A percentile compares a stretch with the other conserved stretches of the same genome.
Evolutionary conservation across 2,888 invertebrate species (phyloP).

Genomic region (Lampropteryx suffumata): DNA sequence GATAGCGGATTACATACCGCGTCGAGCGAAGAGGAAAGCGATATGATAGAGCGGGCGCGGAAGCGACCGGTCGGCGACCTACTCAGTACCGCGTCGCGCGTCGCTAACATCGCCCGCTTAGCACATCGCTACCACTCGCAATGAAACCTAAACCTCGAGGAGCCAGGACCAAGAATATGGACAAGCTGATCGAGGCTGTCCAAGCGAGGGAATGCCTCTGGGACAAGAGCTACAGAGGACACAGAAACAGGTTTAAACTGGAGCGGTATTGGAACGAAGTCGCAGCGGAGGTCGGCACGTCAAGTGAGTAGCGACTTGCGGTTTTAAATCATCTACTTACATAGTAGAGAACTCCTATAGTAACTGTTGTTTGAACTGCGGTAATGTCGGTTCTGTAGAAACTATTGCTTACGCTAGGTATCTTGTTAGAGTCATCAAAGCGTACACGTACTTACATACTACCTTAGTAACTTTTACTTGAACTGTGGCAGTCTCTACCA

Average conservation of each 20-base stretch:
- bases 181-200: constrained; percentile 75
- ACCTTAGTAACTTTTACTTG: no score
- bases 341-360: background rate
- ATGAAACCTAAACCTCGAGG: constrained; percentile 66
- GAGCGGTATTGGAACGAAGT: constrained; percentile 79
- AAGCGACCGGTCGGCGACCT: constrained; percentile 42
- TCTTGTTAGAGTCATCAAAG: no score
- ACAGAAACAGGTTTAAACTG: constrained; percentile 72
- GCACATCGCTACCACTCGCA: constrained; percentile 64
- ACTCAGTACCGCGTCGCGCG: constrained; percentile 58
- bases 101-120: constrained; percentile 48
- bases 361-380: constrained; percentile 8
- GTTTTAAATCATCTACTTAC: constrained; percentile 11
- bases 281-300: constrained; percentile 71
- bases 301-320: constrained; percentile 66
- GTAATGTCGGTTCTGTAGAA: no score
- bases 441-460: no score
- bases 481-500: background rate
- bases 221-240: constrained; percentile 75
- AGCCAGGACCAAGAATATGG: constrained; percentile 70
- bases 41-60: constrained; percentile 48
- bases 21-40: constrained; percentile 63
- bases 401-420: no score
- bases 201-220: constrained; percentile 76
- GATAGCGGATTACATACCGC: constrained; percentile 55